Evolutionary conservation across 2,888 invertebrate genomes (phyloP), one percentile per base, ranked within the genome.

Genomic region (Lobophora halterata): DNA sequence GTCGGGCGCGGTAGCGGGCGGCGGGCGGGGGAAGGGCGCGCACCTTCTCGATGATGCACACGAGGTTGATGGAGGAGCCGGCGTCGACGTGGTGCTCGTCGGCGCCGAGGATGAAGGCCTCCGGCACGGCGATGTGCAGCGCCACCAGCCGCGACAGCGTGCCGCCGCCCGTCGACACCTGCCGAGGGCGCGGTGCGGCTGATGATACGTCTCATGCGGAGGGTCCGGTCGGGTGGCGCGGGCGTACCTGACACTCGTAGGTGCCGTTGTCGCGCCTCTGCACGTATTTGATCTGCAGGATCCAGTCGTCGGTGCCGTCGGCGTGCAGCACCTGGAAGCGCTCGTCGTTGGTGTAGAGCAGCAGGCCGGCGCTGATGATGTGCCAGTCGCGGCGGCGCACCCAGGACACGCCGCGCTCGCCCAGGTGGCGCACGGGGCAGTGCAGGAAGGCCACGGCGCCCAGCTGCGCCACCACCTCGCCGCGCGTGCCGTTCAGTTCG

Each of bases 1-100:
- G 4, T 3, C 4, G 11, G 8, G 8, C 3, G 19, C 6, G 0
- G n/a, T 2, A 1, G 3, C 6, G 6, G 7, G 11, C 1, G 19
- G 6, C 9, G n/a, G n/a, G 8, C 1, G 3, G 12, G 2, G 9
- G 8, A 8, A 3, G n/a, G 2, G 9, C 0, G 3, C 8, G 16
- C 81, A 96, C 96, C 93, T 96, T 96, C 86, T 96, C 95, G 72
- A 96, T 95, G 73, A 96, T 93, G 90, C 96, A 96, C 59, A 94
- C 95, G 69, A 96, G 91, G 83, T 92, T 95, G 82, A 96, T 95
- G 68, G 95, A 92, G 77, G 96, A 96, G 67, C 96, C 96, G 65
- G 94, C 92, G 79, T 96, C 95, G 48, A 96, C 96, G 85, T 96
- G 96, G 79, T 95, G 93, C 80, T 96, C 96, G 55, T 93, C 94